Conservation (phyloP, 1,140 invertebrate genomes). For the Lineus longissimus region DNA sequence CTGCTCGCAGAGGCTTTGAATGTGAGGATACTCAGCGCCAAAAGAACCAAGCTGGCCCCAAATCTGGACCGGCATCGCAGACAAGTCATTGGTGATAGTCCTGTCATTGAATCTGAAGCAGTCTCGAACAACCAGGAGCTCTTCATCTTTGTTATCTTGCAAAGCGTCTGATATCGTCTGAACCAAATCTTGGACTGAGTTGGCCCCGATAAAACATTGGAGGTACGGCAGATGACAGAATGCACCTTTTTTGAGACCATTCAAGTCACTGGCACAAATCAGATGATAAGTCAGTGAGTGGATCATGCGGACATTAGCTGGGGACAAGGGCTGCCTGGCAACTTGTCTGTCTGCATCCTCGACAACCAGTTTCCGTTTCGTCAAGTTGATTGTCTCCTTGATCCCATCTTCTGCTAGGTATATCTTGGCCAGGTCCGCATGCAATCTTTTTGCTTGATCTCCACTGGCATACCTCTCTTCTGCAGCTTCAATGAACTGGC, state of each 20-base stretch:
- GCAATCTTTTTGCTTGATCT: constrained; percentile 56
- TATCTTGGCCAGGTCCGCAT: constrained; percentile 6
- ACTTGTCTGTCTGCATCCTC: constrained; percentile 80
- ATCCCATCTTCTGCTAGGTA: background rate
- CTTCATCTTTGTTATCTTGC: too few relatives aligned
- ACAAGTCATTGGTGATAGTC: too few relatives aligned
- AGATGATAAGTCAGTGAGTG: constrained; percentile 84
- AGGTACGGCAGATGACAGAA: too few relatives aligned
- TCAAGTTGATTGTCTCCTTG: constrained; percentile 8
- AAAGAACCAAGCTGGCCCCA: too few relatives aligned
- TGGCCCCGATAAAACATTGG: too few relatives aligned
- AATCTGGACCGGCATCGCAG: too few relatives aligned
- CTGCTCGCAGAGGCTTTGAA: too few relatives aligned
- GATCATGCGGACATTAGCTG: constrained; percentile 50
- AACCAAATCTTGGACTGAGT: too few relatives aligned
- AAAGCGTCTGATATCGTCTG: too few relatives aligned
- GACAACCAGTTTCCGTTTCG: constrained; percentile 74
- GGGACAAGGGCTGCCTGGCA: constrained; percentile 87
- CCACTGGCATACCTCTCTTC: constrained; percentile 87
- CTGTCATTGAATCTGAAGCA: too few relatives aligned
- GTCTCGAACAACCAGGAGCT: too few relatives aligned
- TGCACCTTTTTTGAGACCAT: background rate
- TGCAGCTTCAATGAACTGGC: constrained; percentile 91
- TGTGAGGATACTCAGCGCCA: too few relatives aligned
- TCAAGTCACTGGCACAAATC: constrained; percentile 53